phyloP scores from a whole-genome alignment of 2,113 vertebrate genomes.

The Clarias gariepinus region DNA sequence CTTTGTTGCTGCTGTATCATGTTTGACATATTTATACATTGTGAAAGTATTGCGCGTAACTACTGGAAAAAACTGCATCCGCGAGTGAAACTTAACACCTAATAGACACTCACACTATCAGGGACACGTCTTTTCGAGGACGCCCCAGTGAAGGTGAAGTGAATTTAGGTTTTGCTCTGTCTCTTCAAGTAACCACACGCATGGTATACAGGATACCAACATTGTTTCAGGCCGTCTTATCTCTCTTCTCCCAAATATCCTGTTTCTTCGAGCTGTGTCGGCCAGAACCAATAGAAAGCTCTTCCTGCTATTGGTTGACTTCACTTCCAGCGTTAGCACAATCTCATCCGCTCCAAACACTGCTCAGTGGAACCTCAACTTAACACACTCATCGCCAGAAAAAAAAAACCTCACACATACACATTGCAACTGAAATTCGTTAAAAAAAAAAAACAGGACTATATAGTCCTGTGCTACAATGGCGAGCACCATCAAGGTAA shows the following conservation, averaged over 20 bases:
- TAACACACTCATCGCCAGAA: constrained; percentile 56
- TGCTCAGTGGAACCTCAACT: constrained; percentile 67
- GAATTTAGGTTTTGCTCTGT: neutral
- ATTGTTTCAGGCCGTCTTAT: constrained; percentile 92
- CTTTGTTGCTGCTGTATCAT: too few relatives aligned
- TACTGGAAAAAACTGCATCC: neutral
- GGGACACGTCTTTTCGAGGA: constrained; percentile 73
- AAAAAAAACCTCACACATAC: constrained; percentile 60
- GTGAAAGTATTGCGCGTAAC: neutral
- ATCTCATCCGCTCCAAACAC: constrained; percentile 93
- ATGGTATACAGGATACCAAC: constrained; percentile 91
- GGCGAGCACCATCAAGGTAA: constrained; percentile 94
- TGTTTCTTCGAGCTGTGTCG: constrained; percentile 85
- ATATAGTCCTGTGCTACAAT: constrained; percentile 80
- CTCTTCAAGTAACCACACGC: constrained; percentile 56
- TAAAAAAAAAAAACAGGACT: constrained; percentile 69
- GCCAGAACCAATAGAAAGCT: constrained; percentile 93
- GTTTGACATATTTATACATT: neutral
- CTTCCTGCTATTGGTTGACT: constrained; percentile 93
- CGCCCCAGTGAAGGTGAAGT: constrained; percentile 61
- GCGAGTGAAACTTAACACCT: neutral
- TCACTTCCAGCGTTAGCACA: constrained; percentile 95
- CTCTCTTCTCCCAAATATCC: constrained; percentile 93
- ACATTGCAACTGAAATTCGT: constrained; percentile 46
- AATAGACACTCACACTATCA: constrained; percentile 58